Conservation (phyloP, 1,140 invertebrate genomes). For the Drosophila repletoides region DNA sequence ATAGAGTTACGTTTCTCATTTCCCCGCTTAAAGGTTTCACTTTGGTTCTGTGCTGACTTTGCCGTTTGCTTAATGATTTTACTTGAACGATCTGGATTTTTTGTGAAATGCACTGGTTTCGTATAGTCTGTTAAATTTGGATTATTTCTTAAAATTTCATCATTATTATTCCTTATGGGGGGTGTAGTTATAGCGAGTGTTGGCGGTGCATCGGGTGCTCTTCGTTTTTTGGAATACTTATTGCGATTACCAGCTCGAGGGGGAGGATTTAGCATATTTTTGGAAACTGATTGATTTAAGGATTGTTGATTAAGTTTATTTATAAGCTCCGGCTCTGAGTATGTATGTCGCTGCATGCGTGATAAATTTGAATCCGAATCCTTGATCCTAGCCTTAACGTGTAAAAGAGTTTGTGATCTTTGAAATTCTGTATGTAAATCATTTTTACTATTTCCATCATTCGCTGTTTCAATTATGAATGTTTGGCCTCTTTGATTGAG, state of each 20-base stretch:
- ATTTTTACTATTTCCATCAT: background rate
- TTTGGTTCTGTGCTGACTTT: constrained; percentile 4
- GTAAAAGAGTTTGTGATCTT: constrained; percentile 48
- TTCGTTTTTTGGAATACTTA: constrained; percentile 55
- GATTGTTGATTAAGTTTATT: constrained; percentile 15
- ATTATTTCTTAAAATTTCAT: constrained; percentile 3
- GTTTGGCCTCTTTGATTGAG: constrained; percentile 40
- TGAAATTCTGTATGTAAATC: constrained; percentile 20
- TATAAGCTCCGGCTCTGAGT: constrained; percentile 48
- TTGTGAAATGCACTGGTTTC: constrained; percentile 25
- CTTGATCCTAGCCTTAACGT: constrained; percentile 28
- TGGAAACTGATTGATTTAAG: background rate
- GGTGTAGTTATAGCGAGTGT: background rate
- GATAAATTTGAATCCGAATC: constrained; percentile 25
- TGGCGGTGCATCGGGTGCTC: constrained; percentile 43
- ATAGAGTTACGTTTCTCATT: constrained; percentile 19
- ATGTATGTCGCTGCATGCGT: constrained; percentile 42
- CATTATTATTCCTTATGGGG: background rate
- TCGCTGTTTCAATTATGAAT: constrained; percentile 20
- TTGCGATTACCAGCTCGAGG: constrained; percentile 27
- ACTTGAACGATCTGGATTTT: constrained; percentile 23
- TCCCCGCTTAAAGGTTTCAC: constrained; percentile 8
- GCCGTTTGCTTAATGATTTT: constrained; percentile 12
- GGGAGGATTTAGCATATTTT: background rate
- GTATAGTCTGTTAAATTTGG: background rate